phyloP scores from a whole-genome alignment of 1,140 invertebrate genomes.

The Drosophila carrolli region DNA sequence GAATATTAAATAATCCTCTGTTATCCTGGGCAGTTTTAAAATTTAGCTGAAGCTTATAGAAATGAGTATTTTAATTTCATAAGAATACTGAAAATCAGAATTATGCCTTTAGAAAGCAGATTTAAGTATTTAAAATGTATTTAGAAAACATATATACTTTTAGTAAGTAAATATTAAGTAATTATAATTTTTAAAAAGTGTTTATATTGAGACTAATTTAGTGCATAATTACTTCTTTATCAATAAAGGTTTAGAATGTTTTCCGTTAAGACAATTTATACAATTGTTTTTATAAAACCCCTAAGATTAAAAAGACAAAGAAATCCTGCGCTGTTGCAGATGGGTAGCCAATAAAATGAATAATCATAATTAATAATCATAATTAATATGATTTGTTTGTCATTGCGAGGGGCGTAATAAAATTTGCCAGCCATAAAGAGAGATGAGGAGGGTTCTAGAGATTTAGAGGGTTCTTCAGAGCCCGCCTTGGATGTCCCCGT shows the following conservation, averaged over 20 bases:
- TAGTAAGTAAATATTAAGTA: too few relatives aligned
- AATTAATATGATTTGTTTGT: constrained; percentile 75
- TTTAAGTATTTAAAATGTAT: background rate
- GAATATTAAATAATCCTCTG: constrained; percentile 23
- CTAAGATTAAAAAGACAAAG: too few relatives aligned
- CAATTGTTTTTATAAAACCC: too few relatives aligned
- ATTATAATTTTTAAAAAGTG: too few relatives aligned
- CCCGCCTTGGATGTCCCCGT: constrained; percentile 50
- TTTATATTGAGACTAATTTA: too few relatives aligned
- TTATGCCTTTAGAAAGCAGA: too few relatives aligned
- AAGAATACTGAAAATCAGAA: background rate
- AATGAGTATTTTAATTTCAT: too few relatives aligned
- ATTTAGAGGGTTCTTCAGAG: constrained; percentile 33
- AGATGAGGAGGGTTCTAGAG: constrained; percentile 21
- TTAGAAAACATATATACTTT: background rate
- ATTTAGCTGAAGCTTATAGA: too few relatives aligned
- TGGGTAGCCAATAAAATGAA: constrained; percentile 66
- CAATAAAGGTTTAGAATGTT: too few relatives aligned
- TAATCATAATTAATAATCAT: constrained; percentile 43
- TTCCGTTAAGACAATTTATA: too few relatives aligned
- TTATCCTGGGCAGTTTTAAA: background rate
- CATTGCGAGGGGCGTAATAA: constrained; percentile 66
- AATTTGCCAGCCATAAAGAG: constrained; percentile 70
- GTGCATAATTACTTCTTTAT: too few relatives aligned
- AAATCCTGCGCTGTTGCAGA: constrained; percentile 34